phyloP scores from a whole-genome alignment of 1,140 invertebrate species.

The Tigriopus japonicus region DNA sequence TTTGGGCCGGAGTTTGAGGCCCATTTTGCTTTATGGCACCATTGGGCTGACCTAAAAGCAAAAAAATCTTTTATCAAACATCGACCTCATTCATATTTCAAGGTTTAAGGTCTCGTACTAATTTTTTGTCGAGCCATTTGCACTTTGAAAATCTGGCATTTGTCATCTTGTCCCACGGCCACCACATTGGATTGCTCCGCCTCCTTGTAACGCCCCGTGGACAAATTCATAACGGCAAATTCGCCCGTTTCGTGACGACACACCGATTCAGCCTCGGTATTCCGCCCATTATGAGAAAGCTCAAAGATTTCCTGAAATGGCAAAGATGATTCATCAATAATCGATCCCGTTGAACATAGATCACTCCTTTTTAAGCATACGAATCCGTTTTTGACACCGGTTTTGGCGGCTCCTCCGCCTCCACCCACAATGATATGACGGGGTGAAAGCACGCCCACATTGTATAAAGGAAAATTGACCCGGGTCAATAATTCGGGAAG shows the following conservation, averaged over 20 bases:
- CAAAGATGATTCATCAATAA: slow-evolving; percentile 15
- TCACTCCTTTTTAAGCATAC: slow-evolving; percentile 24
- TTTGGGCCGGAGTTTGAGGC: neutral
- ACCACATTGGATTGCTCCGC: slow-evolving; percentile 44
- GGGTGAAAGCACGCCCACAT: slow-evolving; percentile 66
- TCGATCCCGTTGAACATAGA: neutral
- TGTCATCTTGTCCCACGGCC: slow-evolving; percentile 70
- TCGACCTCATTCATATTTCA: neutral
- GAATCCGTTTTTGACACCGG: slow-evolving; percentile 84
- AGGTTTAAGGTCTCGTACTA: neutral
- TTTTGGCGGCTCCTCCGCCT: slow-evolving; percentile 81
- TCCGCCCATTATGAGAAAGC: slow-evolving; percentile 53
- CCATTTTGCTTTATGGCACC: neutral
- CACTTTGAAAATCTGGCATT: neutral
- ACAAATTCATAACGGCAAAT: slow-evolving; percentile 78
- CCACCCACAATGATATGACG: slow-evolving; percentile 82
- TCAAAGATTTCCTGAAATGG: slow-evolving; percentile 52
- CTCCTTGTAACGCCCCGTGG: slow-evolving; percentile 27
- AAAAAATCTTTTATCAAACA: neutral
- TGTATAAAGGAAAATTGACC: slow-evolving; percentile 82
- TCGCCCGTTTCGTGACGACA: slow-evolving; percentile 66
- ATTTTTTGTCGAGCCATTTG: neutral
- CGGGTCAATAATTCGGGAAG: neutral
- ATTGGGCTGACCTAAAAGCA: neutral
- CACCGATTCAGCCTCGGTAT: slow-evolving; percentile 63